Evolutionary conservation across 2,888 invertebrate species (phyloP).

Genomic region (Cerceris ruficornis): DNA sequence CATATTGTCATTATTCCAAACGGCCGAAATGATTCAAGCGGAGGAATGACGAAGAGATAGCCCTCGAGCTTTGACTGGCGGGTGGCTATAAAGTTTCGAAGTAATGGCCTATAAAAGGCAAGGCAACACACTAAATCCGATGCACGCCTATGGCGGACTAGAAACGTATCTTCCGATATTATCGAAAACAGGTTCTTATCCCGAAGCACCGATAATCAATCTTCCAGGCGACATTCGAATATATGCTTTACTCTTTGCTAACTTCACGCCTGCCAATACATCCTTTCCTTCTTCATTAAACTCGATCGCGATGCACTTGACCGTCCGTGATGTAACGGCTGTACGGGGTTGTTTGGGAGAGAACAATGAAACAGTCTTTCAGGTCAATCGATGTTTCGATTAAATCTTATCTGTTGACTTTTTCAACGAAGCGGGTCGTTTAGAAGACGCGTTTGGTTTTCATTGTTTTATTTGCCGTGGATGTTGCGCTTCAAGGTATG

Average conservation of each 20-base stretch:
- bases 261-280: constrained; percentile 14
- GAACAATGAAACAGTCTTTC: no score
- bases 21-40: constrained; percentile 42
- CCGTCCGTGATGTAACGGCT: not conserved
- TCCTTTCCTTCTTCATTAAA: constrained; percentile 7
- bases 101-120: constrained; percentile 61
- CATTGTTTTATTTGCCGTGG: no score
- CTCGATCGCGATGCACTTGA: constrained; percentile 4
- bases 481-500: no score
- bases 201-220: constrained; percentile 48
- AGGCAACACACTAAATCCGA: constrained; percentile 31
- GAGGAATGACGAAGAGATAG: constrained; percentile 53
- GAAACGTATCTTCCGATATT: constrained; percentile 67
- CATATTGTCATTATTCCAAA: constrained; percentile 38
- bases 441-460: no score
- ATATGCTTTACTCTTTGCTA: constrained; percentile 17
- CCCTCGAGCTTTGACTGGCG: constrained; percentile 49
- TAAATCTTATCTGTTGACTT: no score
- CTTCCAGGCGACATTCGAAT: constrained; percentile 43
- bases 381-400: no score
- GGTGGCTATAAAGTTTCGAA: constrained; percentile 54
- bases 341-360: no score
- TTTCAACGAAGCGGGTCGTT: no score
- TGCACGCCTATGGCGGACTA: constrained; percentile 42
- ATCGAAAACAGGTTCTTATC: constrained; percentile 71